phyloP scores from a whole-genome alignment of 2,113 vertebrate species.

The Trogon melanurus region DNA sequence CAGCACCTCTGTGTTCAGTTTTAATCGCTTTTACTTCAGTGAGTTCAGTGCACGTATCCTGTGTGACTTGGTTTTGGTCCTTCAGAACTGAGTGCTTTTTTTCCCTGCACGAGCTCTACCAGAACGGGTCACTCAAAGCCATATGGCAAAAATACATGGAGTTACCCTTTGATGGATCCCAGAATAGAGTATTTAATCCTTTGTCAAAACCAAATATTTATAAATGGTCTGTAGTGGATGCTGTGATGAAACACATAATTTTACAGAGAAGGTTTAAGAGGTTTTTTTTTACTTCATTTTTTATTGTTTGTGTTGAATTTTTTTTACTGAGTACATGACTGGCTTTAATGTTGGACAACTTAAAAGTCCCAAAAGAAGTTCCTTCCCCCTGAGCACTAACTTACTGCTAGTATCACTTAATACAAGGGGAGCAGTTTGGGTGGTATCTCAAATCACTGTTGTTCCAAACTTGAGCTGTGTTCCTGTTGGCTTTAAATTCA shows the following conservation, averaged over 20 bases:
- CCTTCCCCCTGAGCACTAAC: neutral
- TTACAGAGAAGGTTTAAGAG: neutral
- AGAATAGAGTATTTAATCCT: neutral
- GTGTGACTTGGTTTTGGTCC: neutral
- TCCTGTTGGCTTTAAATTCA: neutral
- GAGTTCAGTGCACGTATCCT: accelerated
- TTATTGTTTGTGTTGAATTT: neutral
- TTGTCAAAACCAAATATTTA: neutral
- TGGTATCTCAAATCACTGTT: neutral
- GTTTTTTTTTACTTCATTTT: neutral
- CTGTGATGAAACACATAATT: neutral
- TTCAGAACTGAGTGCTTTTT: neutral
- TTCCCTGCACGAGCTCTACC: accelerated
- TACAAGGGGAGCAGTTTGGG: neutral
- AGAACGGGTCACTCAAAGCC: neutral
- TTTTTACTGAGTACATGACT: neutral
- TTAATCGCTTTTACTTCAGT: neutral
- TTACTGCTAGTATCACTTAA: neutral
- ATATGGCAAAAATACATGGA: neutral
- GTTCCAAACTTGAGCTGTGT: neutral
- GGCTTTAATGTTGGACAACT: neutral
- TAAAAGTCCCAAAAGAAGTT: neutral
- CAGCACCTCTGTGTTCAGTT: neutral
- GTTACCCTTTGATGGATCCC: neutral
- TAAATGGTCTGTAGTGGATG: neutral